Evolutionary conservation across 1,140 invertebrate genomes (phyloP), one percentile per base, ranked within the genome.

Genomic region (Pentalonia nigronervosa): DNA sequence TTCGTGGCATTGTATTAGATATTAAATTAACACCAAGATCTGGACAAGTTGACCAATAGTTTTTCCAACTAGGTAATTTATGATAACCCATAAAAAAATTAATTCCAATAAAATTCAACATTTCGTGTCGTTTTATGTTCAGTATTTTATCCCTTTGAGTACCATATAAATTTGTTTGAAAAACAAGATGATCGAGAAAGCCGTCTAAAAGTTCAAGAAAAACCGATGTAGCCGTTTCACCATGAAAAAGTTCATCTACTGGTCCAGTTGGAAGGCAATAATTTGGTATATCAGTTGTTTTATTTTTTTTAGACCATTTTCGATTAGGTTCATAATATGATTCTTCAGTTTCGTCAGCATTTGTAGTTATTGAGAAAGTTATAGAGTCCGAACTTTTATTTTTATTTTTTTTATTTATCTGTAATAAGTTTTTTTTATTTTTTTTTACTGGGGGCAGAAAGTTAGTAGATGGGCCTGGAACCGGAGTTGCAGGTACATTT

Each of bases 201-300:
- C 89, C 89, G 89, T 90, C 89, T 25, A 90, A 30, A 90, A 90
- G 30, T 90, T 90, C 89, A 67, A 90, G n/a, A 90, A 90, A 90
- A 90, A 90, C 25, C 30, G 53, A 90, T 67, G 89, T 90, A 36
- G 36, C 89, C 41, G 89, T 90, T n/a, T 67, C 36, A 25, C 36
- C 34, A 90, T 90, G 53, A 90, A 90, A 90, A 67, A 90, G 89
- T 34, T 67, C 53, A 25, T 90, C 56, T 25, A 90, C 89, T 67
- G 56, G 34, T 30, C 89, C 89, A 90, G 17, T 25, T 23, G 89
- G 53, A 36, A 67, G 36, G 25, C 17, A 25, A 90, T 90, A 90
- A 45, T 90, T 21, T 60, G 89, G 89, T 30, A 25, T 90, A 25
- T 25, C 8, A 25, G 53, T 67, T 25, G n/a, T 88, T 30, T 30